A percentile compares a stretch with the other conserved stretches of the same genome.
These are phyloP conservation scores for Cotesia glomerata DNA, from an alignment of 1,140 invertebrate genomes.

Conservation along the genomic window DNA sequence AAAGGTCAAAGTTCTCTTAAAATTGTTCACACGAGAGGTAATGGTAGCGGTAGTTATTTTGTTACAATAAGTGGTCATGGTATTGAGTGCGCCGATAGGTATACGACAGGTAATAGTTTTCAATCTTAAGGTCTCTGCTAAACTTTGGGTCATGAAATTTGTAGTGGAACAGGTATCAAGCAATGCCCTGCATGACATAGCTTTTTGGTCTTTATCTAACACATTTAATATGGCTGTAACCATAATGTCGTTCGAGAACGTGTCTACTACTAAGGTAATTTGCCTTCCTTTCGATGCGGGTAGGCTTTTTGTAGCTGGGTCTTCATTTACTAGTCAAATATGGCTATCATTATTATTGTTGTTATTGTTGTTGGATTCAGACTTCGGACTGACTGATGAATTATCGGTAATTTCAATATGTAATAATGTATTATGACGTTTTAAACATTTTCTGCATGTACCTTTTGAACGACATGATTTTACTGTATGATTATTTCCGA, in stretches of 20 bases:
- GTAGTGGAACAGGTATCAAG: slow-evolving; percentile 28
- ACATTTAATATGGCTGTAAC: slow-evolving; percentile 6
- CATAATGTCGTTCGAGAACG: not conserved
- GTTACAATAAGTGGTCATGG: not conserved
- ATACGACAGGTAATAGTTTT: not conserved
- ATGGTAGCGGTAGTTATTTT: not conserved
- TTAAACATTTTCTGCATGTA: slow-evolving; percentile 4
- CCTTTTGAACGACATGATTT: slow-evolving; percentile 9
- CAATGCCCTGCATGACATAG: slow-evolving; percentile 4
- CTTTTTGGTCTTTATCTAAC: not conserved
- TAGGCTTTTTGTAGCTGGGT: not conserved
- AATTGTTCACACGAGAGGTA: not conserved
- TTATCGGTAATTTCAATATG: not conserved
- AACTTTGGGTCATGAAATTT: slow-evolving; percentile 19
- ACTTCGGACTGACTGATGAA: not conserved
- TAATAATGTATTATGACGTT: slow-evolving; percentile 16
- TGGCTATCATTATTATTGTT: not conserved
- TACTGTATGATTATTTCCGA: not conserved
- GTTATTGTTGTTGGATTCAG: not conserved
- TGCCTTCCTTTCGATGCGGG: not conserved
- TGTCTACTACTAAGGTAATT: not conserved
- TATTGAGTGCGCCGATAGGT: slow-evolving; percentile 9
- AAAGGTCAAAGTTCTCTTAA: not conserved
- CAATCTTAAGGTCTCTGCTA: not conserved
- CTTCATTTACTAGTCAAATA: not conserved